Evolutionary conservation across 2,888 invertebrate genomes (phyloP), one percentile per base, ranked within the genome.

Genomic region (Alviniconcha strummeri): DNA sequence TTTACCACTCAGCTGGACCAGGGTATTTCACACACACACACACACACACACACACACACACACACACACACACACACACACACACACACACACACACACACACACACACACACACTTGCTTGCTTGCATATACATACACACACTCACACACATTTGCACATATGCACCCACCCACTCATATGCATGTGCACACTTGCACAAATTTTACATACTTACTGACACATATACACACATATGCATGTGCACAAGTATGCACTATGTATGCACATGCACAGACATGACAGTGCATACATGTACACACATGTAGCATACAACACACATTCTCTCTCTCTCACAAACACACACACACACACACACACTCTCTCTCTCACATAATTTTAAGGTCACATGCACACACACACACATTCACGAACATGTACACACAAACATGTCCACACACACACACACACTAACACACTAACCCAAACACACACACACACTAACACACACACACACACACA

Each of bases 1-100:
- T 78, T 85, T 2, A 55, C 55, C 13, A 17, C 64, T 11, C 80
- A 77, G 57, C 5, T 87, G 19, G 87, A 87, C 67, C 86, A 86
- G 83, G 87, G 87, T 85, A 60, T 52, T 52, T 55, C 55, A 9
- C 52, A 36, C 5, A 5, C 11, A 15, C 9, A 69, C n/a, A 69
- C n/a, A 15, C 17, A 7, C 6, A 15, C n/a, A 11, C 69, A 69
- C 64, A 9, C 15, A 15, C 64, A 64, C 64, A 15, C 15, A 64
- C 64, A 64, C 64, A 13, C 15, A 64, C 69, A 69, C 69, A n/a
- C 69, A n/a, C n/a, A n/a, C 69, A 64, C 64, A 64, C 4, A 4
- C 64, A 64, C 64, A 64, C 64, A n/a, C n/a, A n/a, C n/a, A 64
- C 64, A 64, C 64, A 64, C 64, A 36, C 3, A 36, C 36, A 36